phyloP scores from a whole-genome alignment of 2,888 invertebrate species.

The Pterostichus niger region DNA sequence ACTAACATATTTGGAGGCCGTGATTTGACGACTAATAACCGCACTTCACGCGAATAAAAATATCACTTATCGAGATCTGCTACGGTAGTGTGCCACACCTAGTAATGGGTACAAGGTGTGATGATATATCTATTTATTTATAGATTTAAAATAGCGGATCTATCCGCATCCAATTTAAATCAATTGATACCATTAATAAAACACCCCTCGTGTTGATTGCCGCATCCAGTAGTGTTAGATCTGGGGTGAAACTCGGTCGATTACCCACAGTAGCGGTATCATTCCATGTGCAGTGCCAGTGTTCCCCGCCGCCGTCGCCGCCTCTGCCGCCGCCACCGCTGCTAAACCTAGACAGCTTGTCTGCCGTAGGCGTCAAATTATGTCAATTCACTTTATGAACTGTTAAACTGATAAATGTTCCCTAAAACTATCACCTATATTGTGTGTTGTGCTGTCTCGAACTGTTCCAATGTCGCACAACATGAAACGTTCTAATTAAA shows the following conservation, averaged over 20 bases:
- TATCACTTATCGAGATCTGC: no score
- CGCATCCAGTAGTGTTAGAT: neutral
- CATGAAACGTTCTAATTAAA: neutral
- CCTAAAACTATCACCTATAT: constrained; percentile 42
- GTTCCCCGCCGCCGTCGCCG: neutral
- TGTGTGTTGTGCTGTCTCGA: neutral
- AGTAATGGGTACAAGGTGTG: no score
- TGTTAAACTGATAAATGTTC: constrained; percentile 59
- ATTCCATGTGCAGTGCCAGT: constrained; percentile 55
- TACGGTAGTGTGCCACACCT: no score
- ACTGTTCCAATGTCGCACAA: neutral
- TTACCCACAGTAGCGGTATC: constrained; percentile 63
- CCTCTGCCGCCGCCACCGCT: constrained; percentile 2
- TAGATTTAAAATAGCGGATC: no score
- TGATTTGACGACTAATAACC: no score
- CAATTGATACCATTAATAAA: neutral
- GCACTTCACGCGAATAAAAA: no score
- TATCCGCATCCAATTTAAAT: no score
- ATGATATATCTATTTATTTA: no score
- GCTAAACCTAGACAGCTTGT: constrained; percentile 62
- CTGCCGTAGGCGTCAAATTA: constrained; percentile 57
- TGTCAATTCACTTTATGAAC: constrained; percentile 61
- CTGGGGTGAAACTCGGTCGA: constrained; percentile 53
- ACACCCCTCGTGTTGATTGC: neutral
- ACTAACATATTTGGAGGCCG: no score